phyloP scores from a whole-genome alignment of 2,888 invertebrate genomes.

The Troides helena region DNA sequence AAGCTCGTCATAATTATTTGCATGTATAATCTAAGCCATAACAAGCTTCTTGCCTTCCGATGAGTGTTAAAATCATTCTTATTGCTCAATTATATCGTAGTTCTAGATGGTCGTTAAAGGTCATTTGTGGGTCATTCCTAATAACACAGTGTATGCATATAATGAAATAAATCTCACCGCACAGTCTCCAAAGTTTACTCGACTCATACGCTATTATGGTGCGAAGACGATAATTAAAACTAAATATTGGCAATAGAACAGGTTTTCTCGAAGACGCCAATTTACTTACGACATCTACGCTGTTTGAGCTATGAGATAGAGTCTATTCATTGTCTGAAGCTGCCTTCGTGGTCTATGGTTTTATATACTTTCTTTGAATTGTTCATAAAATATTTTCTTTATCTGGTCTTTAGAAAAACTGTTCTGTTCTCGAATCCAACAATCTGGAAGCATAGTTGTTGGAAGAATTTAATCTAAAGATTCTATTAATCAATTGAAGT shows the following conservation, averaged over 20 bases:
- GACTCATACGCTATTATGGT: constrained; percentile 19
- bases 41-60: no score
- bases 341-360: not conserved
- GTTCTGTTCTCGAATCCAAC: no score
- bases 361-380: no score
- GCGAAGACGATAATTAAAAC: constrained; percentile 28
- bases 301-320: constrained; percentile 7
- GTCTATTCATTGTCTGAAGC: constrained; percentile 1
- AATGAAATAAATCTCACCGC: constrained; percentile 7
- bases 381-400: no score
- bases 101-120: not conserved
- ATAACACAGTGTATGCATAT: not conserved
- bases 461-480: no score
- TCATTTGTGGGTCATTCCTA: not conserved
- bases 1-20: no score
- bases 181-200: constrained; percentile 9
- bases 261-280: constrained; percentile 19
- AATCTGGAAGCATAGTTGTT: no score
- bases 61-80: no score
- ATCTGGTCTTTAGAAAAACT: no score
- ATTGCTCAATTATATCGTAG: no score
- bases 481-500: no score
- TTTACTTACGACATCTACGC: constrained; percentile 4
- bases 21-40: no score
- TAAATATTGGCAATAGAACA: constrained; percentile 28